phyloP scores from a whole-genome alignment of 1,140 invertebrate genomes.

The Leptopilina clavipes region DNA sequence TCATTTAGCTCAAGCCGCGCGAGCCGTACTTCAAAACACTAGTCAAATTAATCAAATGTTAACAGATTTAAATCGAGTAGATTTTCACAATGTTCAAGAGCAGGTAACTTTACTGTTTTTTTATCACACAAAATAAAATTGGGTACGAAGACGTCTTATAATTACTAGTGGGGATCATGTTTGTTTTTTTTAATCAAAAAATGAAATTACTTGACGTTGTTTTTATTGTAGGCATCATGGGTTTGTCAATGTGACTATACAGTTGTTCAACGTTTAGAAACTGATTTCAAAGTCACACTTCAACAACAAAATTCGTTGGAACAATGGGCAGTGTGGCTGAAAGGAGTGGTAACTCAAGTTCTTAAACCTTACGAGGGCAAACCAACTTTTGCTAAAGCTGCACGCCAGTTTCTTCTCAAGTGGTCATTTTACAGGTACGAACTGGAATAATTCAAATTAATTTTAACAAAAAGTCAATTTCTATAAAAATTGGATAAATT shows the following conservation, averaged over 20 bases:
- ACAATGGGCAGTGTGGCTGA: conserved; percentile 98
- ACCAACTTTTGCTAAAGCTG: conserved; percentile 91
- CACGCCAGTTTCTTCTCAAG: conserved; percentile 95
- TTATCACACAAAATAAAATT: too few species aligned
- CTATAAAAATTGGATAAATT: too few species aligned
- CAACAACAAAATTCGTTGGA: conserved; percentile 95
- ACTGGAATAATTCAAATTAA: too few species aligned
- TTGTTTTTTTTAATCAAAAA: not conserved
- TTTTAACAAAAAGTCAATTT: too few species aligned
- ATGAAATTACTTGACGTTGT: conserved; percentile 37
- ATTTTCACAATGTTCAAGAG: conserved; percentile 97
- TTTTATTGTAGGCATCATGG: conserved; percentile 86
- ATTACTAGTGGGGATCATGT: too few species aligned
- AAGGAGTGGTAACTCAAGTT: conserved; percentile 91
- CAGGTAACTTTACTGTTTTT: conserved; percentile 74
- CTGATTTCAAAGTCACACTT: conserved; percentile 95
- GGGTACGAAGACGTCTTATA: too few species aligned
- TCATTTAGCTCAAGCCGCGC: conserved; percentile 96
- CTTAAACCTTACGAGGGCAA: conserved; percentile 91
- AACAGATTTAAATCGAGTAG: conserved; percentile 96
- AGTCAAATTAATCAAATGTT: conserved; percentile 98
- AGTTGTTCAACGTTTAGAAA: conserved; percentile 90
- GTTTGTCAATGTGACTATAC: conserved; percentile 95
- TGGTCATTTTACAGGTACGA: conserved; percentile 98
- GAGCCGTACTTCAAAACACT: conserved; percentile 96